A percentile compares a stretch with the other conserved stretches of the same genome.
phyloP scores from a whole-genome alignment of 2,888 invertebrate genomes.

The Cataglyphis albicans region DNA sequence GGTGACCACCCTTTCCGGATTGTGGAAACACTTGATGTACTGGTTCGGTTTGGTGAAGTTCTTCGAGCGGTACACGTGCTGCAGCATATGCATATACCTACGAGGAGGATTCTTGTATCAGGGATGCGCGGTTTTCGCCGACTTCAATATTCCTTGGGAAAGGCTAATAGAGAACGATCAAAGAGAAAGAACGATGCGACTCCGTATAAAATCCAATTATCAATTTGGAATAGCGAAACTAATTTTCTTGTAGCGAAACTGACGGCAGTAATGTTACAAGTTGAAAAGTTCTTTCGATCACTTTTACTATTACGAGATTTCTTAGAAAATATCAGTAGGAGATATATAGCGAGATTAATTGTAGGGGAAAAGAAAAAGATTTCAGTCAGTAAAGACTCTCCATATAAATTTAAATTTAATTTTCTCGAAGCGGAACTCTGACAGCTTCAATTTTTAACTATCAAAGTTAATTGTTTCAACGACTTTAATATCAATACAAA shows the following conservation, averaged over 20 bases:
- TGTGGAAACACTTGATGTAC: slow-evolving; percentile 97
- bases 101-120: slow-evolving; percentile 42
- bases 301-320: not conserved
- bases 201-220: too few species aligned
- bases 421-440: not conserved
- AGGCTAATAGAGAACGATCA: not conserved
- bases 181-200: not conserved
- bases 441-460: not conserved
- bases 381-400: not conserved
- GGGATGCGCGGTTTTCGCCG: not conserved
- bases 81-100: slow-evolving; percentile 96
- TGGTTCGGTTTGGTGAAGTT: slow-evolving; percentile 97
- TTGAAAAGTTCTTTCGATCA: not conserved
- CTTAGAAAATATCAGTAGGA: not conserved
- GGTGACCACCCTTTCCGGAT: slow-evolving; percentile 94
- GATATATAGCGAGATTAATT: not conserved
- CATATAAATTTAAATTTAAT: not conserved
- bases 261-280: not conserved
- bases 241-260: not conserved
- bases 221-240: not conserved
- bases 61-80: slow-evolving; percentile 95
- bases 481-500: not conserved
- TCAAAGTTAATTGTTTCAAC: not conserved
- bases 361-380: not conserved
- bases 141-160: not conserved